Base-by-base conservation (phyloP, 2,113 vertebrate genomes). In the Oceanodroma tethys region DNA sequence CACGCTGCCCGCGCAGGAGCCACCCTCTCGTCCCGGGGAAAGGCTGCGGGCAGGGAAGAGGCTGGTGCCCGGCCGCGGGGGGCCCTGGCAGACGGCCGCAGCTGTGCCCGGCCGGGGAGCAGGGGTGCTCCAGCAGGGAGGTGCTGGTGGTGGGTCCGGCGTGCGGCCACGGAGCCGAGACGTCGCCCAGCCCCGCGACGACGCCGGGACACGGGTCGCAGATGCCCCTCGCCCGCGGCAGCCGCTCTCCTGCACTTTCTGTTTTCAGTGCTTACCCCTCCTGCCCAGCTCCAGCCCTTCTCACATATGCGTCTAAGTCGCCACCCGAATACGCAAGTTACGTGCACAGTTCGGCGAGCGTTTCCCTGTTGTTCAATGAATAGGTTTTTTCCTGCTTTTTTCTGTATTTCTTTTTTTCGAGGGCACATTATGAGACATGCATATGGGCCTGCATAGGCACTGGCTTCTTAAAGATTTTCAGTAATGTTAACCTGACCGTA, bases 221-320 rank as follows among this genome's bases (percentile, higher is more conserved):
- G 56, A 6, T 0, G 3, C 29, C 18, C 23, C 36, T 50, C 4
- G 7, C 21, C 29, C n/a, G 2, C 7, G 1, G 16, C 40, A 42
- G 53, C 47, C 6, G 3, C 60, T 56, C 27, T 22, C 42, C 59
- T 34, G 50, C 34, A 5, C 21, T 6, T 29, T 16, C 60, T 43
- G 38, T 17, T 22, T 20, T n/a, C 52, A 19, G 25, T 5, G 29
- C 25, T 12, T 8, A 5, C 34, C 38, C 23, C 13, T 23, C 42
- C 45, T 38, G 19, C 56, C 55, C 11, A 2, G 16, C 25, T 12
- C 13, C 4, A 0, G n/a, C 45, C 13, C 36, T 23, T 29, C 90
- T 32, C 5, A 0, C 36, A 2, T 4, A 10, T 6, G 4, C 1
- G 0, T 11, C n/a, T 21, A 26, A 14, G 29, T 20, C 53, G 18